Base-by-base conservation (phyloP, 2,113 vertebrate species). In the Nipponia nippon region DNA sequence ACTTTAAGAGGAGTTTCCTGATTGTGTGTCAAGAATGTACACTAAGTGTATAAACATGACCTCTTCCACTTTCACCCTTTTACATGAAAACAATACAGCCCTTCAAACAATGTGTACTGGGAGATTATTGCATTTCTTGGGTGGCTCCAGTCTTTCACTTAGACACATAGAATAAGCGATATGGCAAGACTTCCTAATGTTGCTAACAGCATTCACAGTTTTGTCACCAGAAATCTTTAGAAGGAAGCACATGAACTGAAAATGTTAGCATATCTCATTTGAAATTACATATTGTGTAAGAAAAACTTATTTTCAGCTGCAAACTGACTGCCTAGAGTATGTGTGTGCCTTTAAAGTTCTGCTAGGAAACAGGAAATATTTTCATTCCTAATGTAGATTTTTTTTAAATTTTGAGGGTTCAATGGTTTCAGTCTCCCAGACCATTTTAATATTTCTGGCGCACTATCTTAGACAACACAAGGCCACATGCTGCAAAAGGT, bases 301-400 rank as follows among this genome's bases (percentile, higher is more conserved):
- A 88, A 87, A 75, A 91, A 47, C 27, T 72, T 79, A 34, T 27
- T 91, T 95, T 93, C 67, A 87, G 56, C 81, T 91, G 56, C 49
- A 82, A 6, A 42, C 49, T 85, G 89, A 79, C 69, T 87, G 73
- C 89, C 71, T 89, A 46, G 67, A 89, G 36, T 94, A 83, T 94
- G 94, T 85, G 49, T 80, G 34, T 85, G 83, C 63, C 76, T 92
- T 89, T 83, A 62, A 69, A 88, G 66, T 95, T 96, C 82, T 97
- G 73, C 78, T 84, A 83, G 87, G 78, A 97, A 97, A 81, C 55
- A 58, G 76, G 94, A 97, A 95, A 90, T 91, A 80, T 83, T 97
- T 97, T 95, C 30, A 50, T 95, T 98, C 83, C 76, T 89, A 90
- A 93, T 87, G 92, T 73, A 97, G 80, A 80, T 83, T 78, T 85